Base-by-base conservation (phyloP, 2,888 invertebrate species). In the Luperina nickerlii region DNA sequence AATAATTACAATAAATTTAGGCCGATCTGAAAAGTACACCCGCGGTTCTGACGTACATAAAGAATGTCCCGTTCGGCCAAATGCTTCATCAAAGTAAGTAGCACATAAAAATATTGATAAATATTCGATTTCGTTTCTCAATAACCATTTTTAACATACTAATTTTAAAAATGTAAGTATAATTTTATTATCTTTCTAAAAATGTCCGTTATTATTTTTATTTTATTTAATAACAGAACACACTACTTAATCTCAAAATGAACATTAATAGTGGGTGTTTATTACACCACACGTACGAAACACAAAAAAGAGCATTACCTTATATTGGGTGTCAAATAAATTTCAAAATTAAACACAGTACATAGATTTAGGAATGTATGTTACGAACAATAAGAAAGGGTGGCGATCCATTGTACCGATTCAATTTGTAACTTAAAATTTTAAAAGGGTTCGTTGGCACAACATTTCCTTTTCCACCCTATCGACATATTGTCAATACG, bases 401-500 rank as follows among this genome's bases (percentile, higher is more conserved):
- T 92, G 87, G 80, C 88, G 77, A 86, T 84, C 90, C 93, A 94
- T 94, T 95, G 94, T 94, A 84, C 91, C 90, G 91, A 96, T 96
- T 96, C 95, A 94, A 96, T 96, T 96, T 96, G 96, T 95, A 95
- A 95, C 94, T 94, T 96, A 94, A 96, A 96, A 95, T 96, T 96
- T 93, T 88, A 94, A 93, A 96, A 95, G 96, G 97, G 97, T 95
- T 92, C 91, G 93, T 92, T 86, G 88, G 91, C 90, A 92, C 91
- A 94, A 94, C 94, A 95, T 94, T 92, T 90, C 90, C 90, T 89
- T 90, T 89, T 86, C 90, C 90, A 95, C 95, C 95, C 96, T 94
- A 96, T 96, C 95, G 96, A 95, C 96, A 96, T 95, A 96, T 96
- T 96, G 96, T 93, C 95, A 93, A 96, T 96, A 94, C 87, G 88